Base-by-base conservation (phyloP, 2,797 vertebrate species). In the Scolopax bukidnonensis region DNA sequence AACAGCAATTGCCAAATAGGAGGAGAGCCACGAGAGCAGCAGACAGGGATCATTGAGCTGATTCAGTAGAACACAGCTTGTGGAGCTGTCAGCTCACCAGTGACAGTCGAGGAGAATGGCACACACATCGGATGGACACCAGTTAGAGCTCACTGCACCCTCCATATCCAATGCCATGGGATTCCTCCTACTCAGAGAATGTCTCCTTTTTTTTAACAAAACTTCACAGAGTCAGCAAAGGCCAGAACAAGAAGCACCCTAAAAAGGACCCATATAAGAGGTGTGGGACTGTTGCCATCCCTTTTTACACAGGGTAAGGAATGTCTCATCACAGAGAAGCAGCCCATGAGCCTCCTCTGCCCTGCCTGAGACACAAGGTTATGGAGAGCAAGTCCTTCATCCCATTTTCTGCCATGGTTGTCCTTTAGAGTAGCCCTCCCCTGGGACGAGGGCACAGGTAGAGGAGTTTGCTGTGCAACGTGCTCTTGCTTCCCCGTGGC, bases 11-110 rank as follows among this genome's bases (percentile, higher is more conserved):
- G 33, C 24, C 30, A 43, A 78, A 14, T 3, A 20, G 27, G 28
- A 87, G 36, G 25, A 78, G 40, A 81, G 53, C 16, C 16, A n/a
- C 30, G 13, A 71, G 36, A 81, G 36, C 25, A 41, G 38, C 69
- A 19, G 47, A 12, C 45, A 11, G 1, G 23, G 41, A 38, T 32
- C 50, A 19, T 3, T 3, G 12, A 61, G 53, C 9, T 10, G 40
- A 10, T 32, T 65, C 24, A 16, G 27, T 33, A 1, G 1, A 24
- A 43, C 1, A 1, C 21, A 12, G 87, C 61, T 41, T 38, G 25
- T 0, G 1, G 33, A 50, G 60, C 70, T 1, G 0, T 8, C 2
- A 4, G 40, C n/a, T 19, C 0, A 0, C 12, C 36, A 50, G 23
- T 0, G 1, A 16, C 10, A 4, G 30, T 6, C 11, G 19, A 50